Evolutionary conservation across 2,113 vertebrate species (phyloP).

Genomic region (Vulpes ferrilata): DNA sequence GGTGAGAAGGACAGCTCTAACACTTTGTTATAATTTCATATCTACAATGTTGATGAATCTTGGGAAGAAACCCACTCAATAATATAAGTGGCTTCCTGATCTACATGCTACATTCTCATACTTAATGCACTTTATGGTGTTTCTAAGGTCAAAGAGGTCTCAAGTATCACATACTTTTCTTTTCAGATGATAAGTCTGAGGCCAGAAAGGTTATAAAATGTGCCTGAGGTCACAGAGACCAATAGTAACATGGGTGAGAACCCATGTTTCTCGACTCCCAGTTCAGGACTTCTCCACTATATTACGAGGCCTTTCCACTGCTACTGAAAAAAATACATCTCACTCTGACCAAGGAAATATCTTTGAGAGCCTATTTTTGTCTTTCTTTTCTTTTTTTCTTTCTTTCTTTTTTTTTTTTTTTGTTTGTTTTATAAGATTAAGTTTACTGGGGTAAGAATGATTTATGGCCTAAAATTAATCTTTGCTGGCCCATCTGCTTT

Average conservation of each 20-base stretch:
- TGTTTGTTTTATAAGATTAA: neutral
- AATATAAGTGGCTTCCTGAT: neutral
- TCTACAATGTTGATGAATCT: neutral
- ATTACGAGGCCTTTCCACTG: neutral
- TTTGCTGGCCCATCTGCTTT: slow-evolving; percentile 3
- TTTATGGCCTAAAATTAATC: neutral
- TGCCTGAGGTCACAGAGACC: neutral
- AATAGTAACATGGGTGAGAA: neutral
- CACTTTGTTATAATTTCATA: neutral
- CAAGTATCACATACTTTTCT: neutral
- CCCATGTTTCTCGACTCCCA: neutral
- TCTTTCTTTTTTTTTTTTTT: neutral
- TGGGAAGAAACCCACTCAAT: neutral
- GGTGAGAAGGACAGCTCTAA: neutral
- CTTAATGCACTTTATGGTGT: neutral
- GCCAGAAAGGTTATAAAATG: neutral
- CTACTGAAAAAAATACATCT: neutral
- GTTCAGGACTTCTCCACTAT: neutral
- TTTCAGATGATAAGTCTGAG: neutral
- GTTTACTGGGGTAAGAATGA: slow-evolving; percentile 25
- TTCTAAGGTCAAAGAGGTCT: neutral
- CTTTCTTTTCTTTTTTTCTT: neutral
- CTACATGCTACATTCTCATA: neutral
- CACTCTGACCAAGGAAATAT: neutral
- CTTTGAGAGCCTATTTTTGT: neutral